Conservation (phyloP, 92 coral and sea anemone genomes). For the Zoanthus solanderi region DNA sequence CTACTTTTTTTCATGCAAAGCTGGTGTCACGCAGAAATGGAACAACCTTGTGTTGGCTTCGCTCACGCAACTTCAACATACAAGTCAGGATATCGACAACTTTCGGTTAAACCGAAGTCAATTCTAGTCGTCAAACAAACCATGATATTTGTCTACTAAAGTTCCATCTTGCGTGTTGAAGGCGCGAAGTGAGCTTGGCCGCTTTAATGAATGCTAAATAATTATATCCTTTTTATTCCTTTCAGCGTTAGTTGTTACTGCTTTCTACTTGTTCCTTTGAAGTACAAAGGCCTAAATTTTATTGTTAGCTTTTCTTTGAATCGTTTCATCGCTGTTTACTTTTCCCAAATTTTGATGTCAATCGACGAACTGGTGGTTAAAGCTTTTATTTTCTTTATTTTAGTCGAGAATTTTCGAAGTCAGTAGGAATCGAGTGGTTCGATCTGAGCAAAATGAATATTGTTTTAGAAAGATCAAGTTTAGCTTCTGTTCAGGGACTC, state of each 20-base stretch:
- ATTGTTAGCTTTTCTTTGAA: background rate
- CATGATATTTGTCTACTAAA: background rate
- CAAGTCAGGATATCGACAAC: slow-evolving; percentile 27
- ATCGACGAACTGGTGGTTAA: slow-evolving; percentile 21
- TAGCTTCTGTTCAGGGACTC: background rate
- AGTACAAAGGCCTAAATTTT: background rate
- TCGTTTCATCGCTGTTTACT: slow-evolving; percentile 38
- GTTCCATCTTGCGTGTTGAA: slow-evolving; percentile 34
- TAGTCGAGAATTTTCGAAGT: background rate
- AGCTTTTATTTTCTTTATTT: background rate
- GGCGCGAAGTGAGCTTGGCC: slow-evolving; percentile 15
- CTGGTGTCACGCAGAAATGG: slow-evolving; percentile 73
- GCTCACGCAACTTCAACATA: slow-evolving; percentile 75
- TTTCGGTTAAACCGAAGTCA: background rate
- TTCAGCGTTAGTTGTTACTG: background rate
- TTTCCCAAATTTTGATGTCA: slow-evolving; percentile 12
- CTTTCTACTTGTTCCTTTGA: background rate
- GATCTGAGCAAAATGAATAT: slow-evolving; percentile 2
- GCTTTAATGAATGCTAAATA: slow-evolving; percentile 31
- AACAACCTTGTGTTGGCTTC: slow-evolving; percentile 65
- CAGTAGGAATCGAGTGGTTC: slow-evolving; percentile 39
- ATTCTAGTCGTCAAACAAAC: background rate
- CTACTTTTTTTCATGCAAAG: slow-evolving; percentile 56
- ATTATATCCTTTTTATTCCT: slow-evolving; percentile 31
- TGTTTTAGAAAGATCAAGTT: slow-evolving; percentile 12